Percentiles rank a stretch among this genome's conserved stretches.
Conservation (phyloP, 2,888 invertebrate genomes). For the Meganola albula region DNA sequence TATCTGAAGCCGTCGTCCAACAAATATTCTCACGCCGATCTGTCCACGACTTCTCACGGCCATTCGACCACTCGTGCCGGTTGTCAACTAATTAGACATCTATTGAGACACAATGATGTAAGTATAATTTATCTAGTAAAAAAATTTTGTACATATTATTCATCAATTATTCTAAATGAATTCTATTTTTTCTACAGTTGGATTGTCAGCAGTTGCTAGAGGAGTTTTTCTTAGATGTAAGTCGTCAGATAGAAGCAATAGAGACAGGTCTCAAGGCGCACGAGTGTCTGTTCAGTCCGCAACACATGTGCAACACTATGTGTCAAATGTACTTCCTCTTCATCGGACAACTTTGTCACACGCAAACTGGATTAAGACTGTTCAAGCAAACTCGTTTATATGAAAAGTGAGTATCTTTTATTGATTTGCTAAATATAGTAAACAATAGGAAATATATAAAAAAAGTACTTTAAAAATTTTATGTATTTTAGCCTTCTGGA, state of each 20-base stretch:
- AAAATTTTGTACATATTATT: no score
- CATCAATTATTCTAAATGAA: neutral
- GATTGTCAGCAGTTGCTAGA: conserved; percentile 84
- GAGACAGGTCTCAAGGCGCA: conserved; percentile 86
- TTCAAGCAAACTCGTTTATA: conserved; percentile 86
- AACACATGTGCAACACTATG: conserved; percentile 91
- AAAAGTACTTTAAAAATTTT: conserved; percentile 1
- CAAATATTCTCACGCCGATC: conserved; percentile 90
- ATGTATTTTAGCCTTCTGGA: conserved; percentile 81
- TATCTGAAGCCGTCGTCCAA: conserved; percentile 93
- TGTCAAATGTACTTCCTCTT: conserved; percentile 97
- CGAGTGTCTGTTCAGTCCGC: conserved; percentile 92
- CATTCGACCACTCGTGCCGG: conserved; percentile 82
- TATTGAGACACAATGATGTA: conserved; percentile 82
- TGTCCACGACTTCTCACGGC: conserved; percentile 75
- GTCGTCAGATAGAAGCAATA: conserved; percentile 84
- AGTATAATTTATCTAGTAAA: conserved; percentile 32
- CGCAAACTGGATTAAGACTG: conserved; percentile 81
- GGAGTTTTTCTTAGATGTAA: conserved; percentile 89
- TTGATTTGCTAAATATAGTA: neutral
- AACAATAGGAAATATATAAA: neutral
- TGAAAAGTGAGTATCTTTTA: conserved; percentile 80
- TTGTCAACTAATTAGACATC: conserved; percentile 85
- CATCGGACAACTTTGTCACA: conserved; percentile 90
- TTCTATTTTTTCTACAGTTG: conserved; percentile 49